Evolutionary conservation across 2,113 vertebrate genomes (phyloP).

Genomic region (Corythornis vintsioides): DNA sequence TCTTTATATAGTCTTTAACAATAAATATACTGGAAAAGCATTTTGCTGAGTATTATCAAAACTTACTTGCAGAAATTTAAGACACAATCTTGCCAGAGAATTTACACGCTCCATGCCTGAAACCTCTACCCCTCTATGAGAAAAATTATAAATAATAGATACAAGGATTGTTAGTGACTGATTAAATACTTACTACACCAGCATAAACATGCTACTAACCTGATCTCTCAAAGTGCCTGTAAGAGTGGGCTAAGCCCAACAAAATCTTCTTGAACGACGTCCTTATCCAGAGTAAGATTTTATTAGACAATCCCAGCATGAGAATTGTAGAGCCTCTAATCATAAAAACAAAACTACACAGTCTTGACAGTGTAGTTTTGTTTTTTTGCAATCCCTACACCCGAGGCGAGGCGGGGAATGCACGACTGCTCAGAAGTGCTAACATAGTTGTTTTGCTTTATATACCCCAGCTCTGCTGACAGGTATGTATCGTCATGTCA

Average conservation of each 20-base stretch:
- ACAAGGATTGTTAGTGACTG: not conserved
- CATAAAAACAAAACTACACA: conserved; percentile 97
- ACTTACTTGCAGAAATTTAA: not conserved
- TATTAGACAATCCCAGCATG: conserved; percentile 89
- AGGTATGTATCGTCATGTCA: conserved; percentile 69
- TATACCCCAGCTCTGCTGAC: conserved; percentile 86
- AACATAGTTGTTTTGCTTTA: conserved; percentile 80
- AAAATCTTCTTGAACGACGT: conserved; percentile 83
- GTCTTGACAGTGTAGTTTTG: conserved; percentile 92
- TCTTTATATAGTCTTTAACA: not conserved
- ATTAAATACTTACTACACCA: not conserved
- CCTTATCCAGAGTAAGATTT: conserved; percentile 86
- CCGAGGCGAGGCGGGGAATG: conserved; percentile 99
- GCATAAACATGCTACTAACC: conserved; percentile 83
- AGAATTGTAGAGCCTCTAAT: conserved; percentile 89
- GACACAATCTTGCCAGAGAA: not conserved
- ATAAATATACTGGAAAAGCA: not conserved
- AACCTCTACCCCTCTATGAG: not conserved
- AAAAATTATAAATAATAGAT: not conserved
- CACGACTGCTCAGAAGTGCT: conserved; percentile 93
- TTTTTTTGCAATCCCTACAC: conserved; percentile 98
- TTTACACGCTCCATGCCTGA: not conserved
- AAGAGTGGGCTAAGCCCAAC: conserved; percentile 89
- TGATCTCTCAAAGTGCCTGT: conserved; percentile 92
- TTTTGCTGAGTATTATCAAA: not conserved